A percentile compares a stretch with the other conserved stretches of the same genome.
phyloP scores from a whole-genome alignment of 2,113 vertebrate species.

The Pterocles orientalis region DNA sequence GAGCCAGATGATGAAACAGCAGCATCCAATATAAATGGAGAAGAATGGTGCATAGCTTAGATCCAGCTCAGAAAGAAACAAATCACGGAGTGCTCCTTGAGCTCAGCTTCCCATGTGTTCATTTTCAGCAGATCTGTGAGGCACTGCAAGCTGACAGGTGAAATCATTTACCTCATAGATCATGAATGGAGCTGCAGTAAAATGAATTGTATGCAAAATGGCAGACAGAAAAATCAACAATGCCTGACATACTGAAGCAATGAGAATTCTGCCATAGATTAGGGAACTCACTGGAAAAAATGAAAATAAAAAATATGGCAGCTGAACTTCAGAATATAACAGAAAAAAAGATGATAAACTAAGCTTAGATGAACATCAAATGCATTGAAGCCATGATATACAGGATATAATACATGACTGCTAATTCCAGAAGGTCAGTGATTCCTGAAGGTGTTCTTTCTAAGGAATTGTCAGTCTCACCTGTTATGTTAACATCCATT shows the following conservation, averaged over 20 bases:
- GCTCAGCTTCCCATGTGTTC: neutral
- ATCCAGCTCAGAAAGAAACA: neutral
- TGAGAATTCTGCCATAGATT: neutral
- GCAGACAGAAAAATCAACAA: conserved; percentile 14
- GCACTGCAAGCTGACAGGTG: conserved; percentile 37
- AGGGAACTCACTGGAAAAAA: neutral
- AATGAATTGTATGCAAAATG: conserved; percentile 48
- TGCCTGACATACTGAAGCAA: neutral
- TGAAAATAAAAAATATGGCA: neutral
- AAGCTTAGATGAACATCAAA: neutral
- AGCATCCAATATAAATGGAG: neutral
- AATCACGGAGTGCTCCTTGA: neutral
- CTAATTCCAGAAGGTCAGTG: neutral
- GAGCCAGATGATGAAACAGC: neutral
- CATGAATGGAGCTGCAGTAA: conserved; percentile 26
- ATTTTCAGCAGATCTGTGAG: conserved; percentile 31
- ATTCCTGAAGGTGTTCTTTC: neutral
- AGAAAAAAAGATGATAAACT: neutral
- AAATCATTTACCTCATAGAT: conserved; percentile 63
- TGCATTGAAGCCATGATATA: neutral
- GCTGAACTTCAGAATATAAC: neutral
- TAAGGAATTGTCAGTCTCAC: neutral
- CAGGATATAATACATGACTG: neutral
- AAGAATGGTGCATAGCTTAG: neutral
- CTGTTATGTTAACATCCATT: neutral